Base-by-base conservation (phyloP, 2,888 invertebrate genomes). In the Papilio protenor region DNA sequence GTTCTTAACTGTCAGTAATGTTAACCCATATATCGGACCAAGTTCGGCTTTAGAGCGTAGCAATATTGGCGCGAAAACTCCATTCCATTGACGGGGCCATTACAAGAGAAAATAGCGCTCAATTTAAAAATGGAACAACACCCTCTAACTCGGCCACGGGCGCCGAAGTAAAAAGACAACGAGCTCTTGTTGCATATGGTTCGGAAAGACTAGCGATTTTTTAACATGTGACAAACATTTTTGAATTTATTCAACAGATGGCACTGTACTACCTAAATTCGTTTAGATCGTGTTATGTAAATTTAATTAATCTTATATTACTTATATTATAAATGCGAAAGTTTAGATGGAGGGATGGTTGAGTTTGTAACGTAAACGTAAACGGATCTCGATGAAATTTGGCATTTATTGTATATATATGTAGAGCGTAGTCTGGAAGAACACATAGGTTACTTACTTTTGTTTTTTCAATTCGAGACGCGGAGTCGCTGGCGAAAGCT, bases 61-160 rank as follows among this genome's bases (percentile, higher is more conserved):
- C 71, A 76, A 77, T 70, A 70, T 80, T 81, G 82, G 81, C 82
- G 82, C 81, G 81, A 84, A 84, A 84, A 82, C 71, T 61, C 52
- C 81, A 78, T 81, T 83, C 87, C 87, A 87, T 87, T 88, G 84
- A 83, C 80, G 77, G 80, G 79, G 80, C 80, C 80, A 81, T 82
- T 81, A 79, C 79, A 83, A 86, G 87, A 85, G 87, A 87, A 87
- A 88, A 86, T 85, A 86, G 89, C 88, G 88, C 85, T 88, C 88
- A 78, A 90, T 89, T 92, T 91, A 84, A 89, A 93, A 93, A 92
- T 90, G 89, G 92, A 92, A 93, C 92, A 91, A 89, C 91, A 90
- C 90, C 91, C 92, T 90, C 91, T 92, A 92, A 94, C 93, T 92
- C 92, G 94, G 94, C 94, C 94, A 94, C 88, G 92, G 93, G 88